A percentile compares a stretch with the other conserved stretches of the same genome.
These are phyloP conservation scores for Tachina lurida DNA, from an alignment of 2,888 invertebrate genomes.

Conservation along the genomic window DNA sequence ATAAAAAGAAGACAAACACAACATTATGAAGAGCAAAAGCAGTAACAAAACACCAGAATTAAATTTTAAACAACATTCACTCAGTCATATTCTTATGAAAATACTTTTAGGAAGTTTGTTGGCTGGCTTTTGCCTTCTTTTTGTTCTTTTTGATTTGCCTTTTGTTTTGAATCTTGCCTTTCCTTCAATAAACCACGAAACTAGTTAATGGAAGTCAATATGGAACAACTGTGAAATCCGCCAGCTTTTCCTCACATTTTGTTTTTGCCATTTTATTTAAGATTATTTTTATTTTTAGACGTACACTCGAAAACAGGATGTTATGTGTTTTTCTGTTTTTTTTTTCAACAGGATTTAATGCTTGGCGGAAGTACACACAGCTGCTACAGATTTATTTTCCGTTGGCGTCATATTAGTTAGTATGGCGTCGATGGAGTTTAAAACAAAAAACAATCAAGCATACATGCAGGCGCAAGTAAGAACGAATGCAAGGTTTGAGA, in stretches of 20 bases:
- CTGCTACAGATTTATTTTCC: slow-evolving; percentile 68
- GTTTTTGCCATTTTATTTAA: slow-evolving; percentile 24
- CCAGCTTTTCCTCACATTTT: slow-evolving; percentile 37
- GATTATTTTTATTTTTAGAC: slow-evolving; percentile 45
- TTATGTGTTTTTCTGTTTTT: slow-evolving; percentile 38
- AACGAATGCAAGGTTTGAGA: neutral
- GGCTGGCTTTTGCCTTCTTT: slow-evolving; percentile 54
- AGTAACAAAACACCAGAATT: slow-evolving; percentile 27
- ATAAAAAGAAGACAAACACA: slow-evolving; percentile 1
- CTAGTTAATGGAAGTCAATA: slow-evolving; percentile 68
- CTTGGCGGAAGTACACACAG: slow-evolving; percentile 65
- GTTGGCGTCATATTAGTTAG: slow-evolving; percentile 66
- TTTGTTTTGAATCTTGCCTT: slow-evolving; percentile 23
- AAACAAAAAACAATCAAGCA: slow-evolving; percentile 1
- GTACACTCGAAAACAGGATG: slow-evolving; percentile 55
- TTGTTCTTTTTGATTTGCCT: neutral
- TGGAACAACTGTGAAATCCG: slow-evolving; percentile 54
- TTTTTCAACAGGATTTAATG: slow-evolving; percentile 41
- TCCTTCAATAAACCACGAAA: slow-evolving; percentile 69
- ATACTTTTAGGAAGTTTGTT: slow-evolving; percentile 58
- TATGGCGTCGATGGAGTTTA: slow-evolving; percentile 51
- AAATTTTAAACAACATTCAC: slow-evolving; percentile 64
- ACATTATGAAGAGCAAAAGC: slow-evolving; percentile 16
- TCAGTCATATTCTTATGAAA: slow-evolving; percentile 52
- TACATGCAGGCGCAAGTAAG: neutral